Evolutionary conservation across 2,797 vertebrate genomes (phyloP).

Genomic region (Echiichthys vipera): DNA sequence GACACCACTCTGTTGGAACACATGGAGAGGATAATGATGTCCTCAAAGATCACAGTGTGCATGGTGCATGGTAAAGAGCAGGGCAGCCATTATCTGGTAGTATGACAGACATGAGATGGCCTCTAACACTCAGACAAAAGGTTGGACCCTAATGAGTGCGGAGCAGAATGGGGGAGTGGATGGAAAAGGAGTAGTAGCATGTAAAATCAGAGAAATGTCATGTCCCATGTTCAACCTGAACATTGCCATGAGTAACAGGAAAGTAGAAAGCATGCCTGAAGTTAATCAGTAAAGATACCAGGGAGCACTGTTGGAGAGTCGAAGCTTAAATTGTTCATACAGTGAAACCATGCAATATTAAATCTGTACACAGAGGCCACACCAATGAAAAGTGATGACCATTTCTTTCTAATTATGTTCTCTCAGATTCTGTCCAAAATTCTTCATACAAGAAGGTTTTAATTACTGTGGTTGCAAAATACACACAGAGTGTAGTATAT

Average conservation of each 20-base stretch:
- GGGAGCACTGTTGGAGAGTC: slow-evolving; percentile 11
- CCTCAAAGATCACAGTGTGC: slow-evolving; percentile 73
- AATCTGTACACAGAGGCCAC: slow-evolving; percentile 43
- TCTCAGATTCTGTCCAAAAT: slow-evolving; percentile 23
- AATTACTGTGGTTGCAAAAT: neutral
- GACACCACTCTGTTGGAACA: slow-evolving; percentile 30
- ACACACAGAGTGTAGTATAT: neutral
- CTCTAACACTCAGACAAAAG: slow-evolving; percentile 59
- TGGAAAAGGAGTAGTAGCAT: slow-evolving; percentile 26
- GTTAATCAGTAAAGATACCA: slow-evolving; percentile 41
- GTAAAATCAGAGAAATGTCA: slow-evolving; percentile 40
- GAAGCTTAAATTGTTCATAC: slow-evolving; percentile 13
- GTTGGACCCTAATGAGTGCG: slow-evolving; percentile 67
- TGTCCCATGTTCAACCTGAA: slow-evolving; percentile 41
- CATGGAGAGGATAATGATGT: slow-evolving; percentile 66
- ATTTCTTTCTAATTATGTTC: neutral
- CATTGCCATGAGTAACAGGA: slow-evolving; percentile 25
- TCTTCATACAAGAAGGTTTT: slow-evolving; percentile 16
- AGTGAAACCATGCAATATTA: slow-evolving; percentile 27
- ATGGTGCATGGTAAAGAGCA: slow-evolving; percentile 66
- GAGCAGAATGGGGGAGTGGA: slow-evolving; percentile 25
- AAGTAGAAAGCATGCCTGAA: slow-evolving; percentile 44
- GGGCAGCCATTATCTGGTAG: slow-evolving; percentile 65
- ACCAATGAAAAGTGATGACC: slow-evolving; percentile 29
- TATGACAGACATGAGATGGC: slow-evolving; percentile 60